Base-by-base conservation (phyloP, 2,888 invertebrate genomes). In the Gerris lacustris region DNA sequence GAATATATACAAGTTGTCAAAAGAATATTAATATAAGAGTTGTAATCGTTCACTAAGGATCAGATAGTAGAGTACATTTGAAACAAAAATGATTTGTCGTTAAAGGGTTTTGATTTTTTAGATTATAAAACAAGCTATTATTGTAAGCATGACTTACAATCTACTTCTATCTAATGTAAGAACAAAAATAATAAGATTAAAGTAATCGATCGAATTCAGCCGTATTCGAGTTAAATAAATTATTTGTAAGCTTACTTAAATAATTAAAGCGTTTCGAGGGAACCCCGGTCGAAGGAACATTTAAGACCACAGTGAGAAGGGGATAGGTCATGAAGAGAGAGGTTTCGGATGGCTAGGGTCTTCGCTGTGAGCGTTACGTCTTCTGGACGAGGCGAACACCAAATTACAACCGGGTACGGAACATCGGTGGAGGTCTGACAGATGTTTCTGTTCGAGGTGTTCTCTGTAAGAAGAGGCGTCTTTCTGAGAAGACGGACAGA, bases 331-430 rank as follows among this genome's bases (percentile, higher is more conserved):
- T 64, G 18, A 64, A 9, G 64, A 64, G 31, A 31, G 7, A 18
- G 64, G 64, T 17, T 64, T 64, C 7, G 64, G 64, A 64, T 64
- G 64, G 64, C 9, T 64, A 31, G 64, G 64, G 18, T 87, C 86
- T 77, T 89, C 89, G 72, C 88, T 86, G 80, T 92, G 92, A 68
- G 87, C 84, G 79, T 91, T 91, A 73, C 92, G 84, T 75, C 88
- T 88, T 74, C 90, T 89, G 76, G 88, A 84, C 11, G 91, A 90
- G 73, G 89, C 87, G 81, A 92, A 92, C 67, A 89, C 87, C 76
- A 90, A 88, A 68, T 86, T 87, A 80, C 92, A 91, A 15, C 90
- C 90, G 72, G 85, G 85, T 68, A 90, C 83, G n/a, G 88, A 87
- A 81, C 92, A 92, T 73, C 86, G 84, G 77, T 87, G 88, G 81